phyloP scores from a whole-genome alignment of 2,113 vertebrate species.

The Misgurnus anguillicaudatus region DNA sequence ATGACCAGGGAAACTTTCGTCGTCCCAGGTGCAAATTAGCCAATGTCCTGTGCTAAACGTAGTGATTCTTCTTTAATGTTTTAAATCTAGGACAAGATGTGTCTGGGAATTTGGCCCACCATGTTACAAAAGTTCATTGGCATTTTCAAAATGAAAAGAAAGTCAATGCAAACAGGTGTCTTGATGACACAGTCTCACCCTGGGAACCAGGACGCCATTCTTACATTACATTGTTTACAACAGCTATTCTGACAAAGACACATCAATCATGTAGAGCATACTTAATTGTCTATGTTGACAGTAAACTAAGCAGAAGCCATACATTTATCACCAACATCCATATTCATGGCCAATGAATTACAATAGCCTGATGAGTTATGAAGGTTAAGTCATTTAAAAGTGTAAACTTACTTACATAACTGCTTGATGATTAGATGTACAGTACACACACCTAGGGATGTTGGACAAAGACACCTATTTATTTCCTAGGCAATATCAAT shows the following conservation, averaged over 20 bases:
- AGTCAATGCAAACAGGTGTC: constrained; percentile 11
- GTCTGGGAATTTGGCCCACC: constrained; percentile 26
- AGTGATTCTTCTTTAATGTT: constrained; percentile 8
- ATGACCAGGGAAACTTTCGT: background rate
- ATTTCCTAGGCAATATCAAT: constrained; percentile 4
- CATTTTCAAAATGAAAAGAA: constrained; percentile 7
- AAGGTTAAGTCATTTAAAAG: background rate
- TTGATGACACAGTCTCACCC: background rate
- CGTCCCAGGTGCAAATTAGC: constrained; percentile 22
- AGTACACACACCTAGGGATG: background rate
- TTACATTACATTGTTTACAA: constrained; percentile 16
- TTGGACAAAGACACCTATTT: constrained; percentile 9
- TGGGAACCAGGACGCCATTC: constrained; percentile 18
- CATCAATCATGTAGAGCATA: constrained; percentile 39
- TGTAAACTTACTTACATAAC: constrained; percentile 5
- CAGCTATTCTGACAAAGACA: constrained; percentile 22
- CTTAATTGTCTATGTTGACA: constrained; percentile 37
- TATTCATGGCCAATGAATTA: constrained; percentile 24
- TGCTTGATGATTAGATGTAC: background rate
- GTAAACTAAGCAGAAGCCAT: constrained; percentile 44
- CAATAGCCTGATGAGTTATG: constrained; percentile 9
- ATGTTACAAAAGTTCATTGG: constrained; percentile 11
- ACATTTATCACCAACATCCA: constrained; percentile 27
- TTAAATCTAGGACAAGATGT: background rate
- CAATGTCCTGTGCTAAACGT: background rate